Conservation (phyloP, 2,113 vertebrate genomes). For the Cryptotis parvus region DNA sequence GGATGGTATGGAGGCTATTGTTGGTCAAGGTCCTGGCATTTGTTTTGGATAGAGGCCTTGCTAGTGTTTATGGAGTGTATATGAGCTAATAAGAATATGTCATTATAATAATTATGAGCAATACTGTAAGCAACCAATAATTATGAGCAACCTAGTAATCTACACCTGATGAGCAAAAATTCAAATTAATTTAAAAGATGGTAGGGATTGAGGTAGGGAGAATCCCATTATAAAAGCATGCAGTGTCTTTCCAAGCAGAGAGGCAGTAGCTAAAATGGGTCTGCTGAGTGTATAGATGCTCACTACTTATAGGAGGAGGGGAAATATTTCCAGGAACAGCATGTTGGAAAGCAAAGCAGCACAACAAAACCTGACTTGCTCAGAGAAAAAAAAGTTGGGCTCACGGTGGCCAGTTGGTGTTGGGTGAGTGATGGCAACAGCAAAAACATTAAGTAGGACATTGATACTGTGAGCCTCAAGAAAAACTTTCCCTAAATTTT, state of each 20-base stretch:
- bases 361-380: background rate
- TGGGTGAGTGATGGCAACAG: background rate
- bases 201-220: background rate
- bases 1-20: background rate
- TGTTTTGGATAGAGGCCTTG: background rate
- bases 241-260: background rate
- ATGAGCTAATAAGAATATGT: background rate
- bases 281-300: background rate
- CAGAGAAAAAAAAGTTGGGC: background rate
- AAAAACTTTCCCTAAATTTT: background rate
- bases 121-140: background rate
- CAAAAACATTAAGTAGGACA: background rate
- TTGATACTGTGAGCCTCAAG: background rate
- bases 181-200: slow-evolving; percentile 19
- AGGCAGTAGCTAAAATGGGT: background rate
- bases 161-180: background rate
- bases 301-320: background rate
- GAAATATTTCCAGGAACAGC: background rate
- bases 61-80: background rate
- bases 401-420: background rate
- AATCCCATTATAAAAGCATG: background rate
- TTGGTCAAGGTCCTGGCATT: background rate
- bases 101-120: no score
- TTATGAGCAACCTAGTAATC: slow-evolving; percentile 5
- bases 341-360: background rate